phyloP scores from a whole-genome alignment of 2,888 invertebrate species.

The Lasioglossum vierecki region DNA sequence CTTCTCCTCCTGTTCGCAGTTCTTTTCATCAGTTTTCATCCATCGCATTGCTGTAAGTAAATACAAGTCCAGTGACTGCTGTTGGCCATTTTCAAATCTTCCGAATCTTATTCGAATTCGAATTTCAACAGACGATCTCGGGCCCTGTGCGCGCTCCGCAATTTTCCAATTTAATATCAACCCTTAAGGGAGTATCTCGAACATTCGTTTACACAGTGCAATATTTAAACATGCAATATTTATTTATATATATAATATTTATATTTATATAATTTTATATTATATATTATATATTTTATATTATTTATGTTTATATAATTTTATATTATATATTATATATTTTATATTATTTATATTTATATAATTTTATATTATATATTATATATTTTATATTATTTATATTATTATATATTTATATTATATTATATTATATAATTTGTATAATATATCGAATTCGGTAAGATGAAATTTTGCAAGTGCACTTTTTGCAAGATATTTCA shows the following conservation, averaged over 20 bases:
- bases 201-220: background rate
- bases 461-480: background rate
- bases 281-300: no score
- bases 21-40: background rate
- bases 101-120: background rate
- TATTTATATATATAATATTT: no score
- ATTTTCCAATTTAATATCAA: no score
- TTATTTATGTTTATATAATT: no score
- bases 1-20: background rate
- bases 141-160: background rate
- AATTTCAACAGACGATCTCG: background rate
- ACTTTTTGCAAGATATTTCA: background rate
- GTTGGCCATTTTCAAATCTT: background rate
- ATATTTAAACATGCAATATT: background rate
- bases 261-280: no score
- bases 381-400: no score
- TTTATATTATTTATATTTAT: no score
- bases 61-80: background rate
- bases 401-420: no score
- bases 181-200: no score
- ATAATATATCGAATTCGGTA: background rate
- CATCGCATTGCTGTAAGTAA: conserved; percentile 19
- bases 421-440: no score
- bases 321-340: no score
- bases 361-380: no score